phyloP scores from a whole-genome alignment of 2,113 vertebrate genomes.

The Callorhinus ursinus region DNA sequence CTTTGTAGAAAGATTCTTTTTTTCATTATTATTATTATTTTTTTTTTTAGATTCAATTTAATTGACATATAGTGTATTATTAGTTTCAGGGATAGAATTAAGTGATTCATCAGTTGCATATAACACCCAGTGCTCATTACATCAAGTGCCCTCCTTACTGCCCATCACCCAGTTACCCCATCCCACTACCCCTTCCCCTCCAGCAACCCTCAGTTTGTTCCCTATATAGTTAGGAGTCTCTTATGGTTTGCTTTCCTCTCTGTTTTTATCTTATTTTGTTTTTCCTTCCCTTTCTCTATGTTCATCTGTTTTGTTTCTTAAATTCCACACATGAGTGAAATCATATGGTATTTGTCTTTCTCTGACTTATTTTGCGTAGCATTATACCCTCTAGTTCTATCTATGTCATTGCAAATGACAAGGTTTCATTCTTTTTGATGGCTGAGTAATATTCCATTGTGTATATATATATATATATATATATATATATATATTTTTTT shows the following conservation, averaged over 20 bases:
- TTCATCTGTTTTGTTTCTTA: neutral
- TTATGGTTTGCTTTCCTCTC: neutral
- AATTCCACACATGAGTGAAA: neutral
- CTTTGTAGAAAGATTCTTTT: neutral
- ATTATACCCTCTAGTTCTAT: neutral
- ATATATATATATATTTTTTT: no score
- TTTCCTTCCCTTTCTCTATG: neutral
- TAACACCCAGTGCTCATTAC: no score
- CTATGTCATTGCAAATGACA: neutral
- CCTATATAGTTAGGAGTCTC: neutral
- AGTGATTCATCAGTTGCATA: no score
- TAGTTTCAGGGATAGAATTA: neutral
- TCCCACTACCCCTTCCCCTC: no score
- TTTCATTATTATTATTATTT: neutral
- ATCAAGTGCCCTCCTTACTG: no score
- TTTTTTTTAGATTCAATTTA: neutral
- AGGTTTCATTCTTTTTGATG: neutral
- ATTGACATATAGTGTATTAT: neutral
- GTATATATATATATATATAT: no score
- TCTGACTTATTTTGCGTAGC: neutral
- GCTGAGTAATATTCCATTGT: neutral
- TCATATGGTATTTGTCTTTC: neutral
- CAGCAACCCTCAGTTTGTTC: neutral
- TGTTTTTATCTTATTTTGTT: neutral
- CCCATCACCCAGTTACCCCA: no score